Percentiles rank a stretch among this genome's conserved stretches.
Conservation (phyloP, 2,888 invertebrate genomes). For the Drosophila greeni region DNA sequence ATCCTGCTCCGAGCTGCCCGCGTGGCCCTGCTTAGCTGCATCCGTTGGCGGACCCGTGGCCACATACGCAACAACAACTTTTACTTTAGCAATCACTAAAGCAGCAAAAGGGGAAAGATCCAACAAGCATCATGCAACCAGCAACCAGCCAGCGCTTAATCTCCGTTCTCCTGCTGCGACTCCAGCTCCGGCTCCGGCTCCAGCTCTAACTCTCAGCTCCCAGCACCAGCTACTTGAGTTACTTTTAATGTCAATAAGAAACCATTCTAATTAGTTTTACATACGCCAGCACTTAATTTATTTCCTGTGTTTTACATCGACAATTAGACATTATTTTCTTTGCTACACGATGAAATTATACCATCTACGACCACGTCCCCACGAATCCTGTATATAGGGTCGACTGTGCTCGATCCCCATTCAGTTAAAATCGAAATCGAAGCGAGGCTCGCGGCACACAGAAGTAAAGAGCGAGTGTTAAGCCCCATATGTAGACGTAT, state of each 20-base stretch:
- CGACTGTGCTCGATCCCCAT: conserved; percentile 27
- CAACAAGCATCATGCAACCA: neutral
- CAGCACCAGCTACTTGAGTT: conserved; percentile 23
- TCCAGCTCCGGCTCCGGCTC: conserved; percentile 2
- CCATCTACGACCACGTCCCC: conserved; percentile 28
- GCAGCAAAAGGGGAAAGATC: neutral
- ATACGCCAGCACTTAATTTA: conserved; percentile 57
- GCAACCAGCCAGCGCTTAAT: conserved; percentile 7
- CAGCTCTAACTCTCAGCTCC: conserved; percentile 1
- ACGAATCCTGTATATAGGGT: conserved; percentile 46
- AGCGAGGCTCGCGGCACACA: conserved; percentile 8
- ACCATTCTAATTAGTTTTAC: conserved; percentile 56
- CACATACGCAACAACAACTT: conserved; percentile 66
- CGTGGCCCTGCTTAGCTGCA: conserved; percentile 66
- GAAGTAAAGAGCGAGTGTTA: conserved; percentile 5
- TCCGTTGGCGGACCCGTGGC: conserved; percentile 69
- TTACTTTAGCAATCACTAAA: conserved; percentile 68
- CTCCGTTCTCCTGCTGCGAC: conserved; percentile 7
- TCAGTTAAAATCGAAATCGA: conserved; percentile 18
- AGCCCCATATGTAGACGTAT: conserved; percentile 17
- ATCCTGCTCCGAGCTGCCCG: conserved; percentile 59
- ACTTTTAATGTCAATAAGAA: conserved; percentile 55
- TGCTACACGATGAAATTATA: conserved; percentile 64
- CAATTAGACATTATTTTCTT: conserved; percentile 63
- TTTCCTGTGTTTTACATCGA: conserved; percentile 69